Conservation (phyloP, 2,113 vertebrate genomes). For the Falco punctatus region DNA sequence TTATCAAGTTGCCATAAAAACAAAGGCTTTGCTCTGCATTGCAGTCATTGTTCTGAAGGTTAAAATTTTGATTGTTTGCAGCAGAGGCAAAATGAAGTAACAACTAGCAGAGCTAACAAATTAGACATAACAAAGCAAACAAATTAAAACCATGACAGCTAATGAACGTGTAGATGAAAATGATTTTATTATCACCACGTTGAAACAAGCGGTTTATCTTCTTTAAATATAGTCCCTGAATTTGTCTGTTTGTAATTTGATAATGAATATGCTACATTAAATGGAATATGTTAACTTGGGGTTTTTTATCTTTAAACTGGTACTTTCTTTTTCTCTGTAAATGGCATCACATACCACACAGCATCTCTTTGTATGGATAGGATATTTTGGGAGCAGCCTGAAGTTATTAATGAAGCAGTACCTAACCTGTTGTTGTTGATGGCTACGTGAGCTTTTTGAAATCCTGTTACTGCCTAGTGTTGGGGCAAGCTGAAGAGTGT, state of each 20-base stretch:
- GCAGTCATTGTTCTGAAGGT: not conserved
- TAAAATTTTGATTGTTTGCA: not conserved
- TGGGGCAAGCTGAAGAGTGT: not conserved
- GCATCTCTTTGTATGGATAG: not conserved
- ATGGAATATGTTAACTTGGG: not conserved
- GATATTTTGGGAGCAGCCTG: not conserved
- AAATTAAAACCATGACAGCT: not conserved
- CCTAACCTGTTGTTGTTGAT: not conserved
- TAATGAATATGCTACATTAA: not conserved
- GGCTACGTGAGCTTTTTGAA: not conserved
- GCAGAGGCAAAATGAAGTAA: not conserved
- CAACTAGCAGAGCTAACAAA: not conserved
- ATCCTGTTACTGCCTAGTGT: not conserved
- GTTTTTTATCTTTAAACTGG: not conserved
- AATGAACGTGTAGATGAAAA: not conserved
- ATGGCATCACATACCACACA: not conserved
- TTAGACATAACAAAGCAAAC: not conserved
- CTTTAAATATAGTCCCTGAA: not conserved
- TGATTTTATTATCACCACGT: not conserved
- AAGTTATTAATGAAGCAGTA: not conserved
- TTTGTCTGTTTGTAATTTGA: slow-evolving; percentile 8
- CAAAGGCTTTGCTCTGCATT: not conserved
- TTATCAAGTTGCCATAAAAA: not conserved
- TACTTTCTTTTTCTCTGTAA: not conserved
- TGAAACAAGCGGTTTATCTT: not conserved